Base-by-base conservation (phyloP, 1,140 invertebrate species). In the Anagrus nilaparvatae region DNA sequence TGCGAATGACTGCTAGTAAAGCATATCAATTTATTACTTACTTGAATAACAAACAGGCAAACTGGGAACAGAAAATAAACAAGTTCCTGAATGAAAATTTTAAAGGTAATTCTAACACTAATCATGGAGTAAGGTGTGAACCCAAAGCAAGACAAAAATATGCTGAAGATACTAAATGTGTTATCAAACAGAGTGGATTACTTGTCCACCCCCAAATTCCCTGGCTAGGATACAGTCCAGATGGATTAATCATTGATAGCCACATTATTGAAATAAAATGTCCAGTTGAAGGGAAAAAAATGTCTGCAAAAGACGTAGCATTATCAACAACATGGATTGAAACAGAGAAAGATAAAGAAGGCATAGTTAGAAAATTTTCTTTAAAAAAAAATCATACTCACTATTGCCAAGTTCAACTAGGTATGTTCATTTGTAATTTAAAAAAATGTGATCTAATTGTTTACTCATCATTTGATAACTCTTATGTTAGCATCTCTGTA, bases 351-450 rank as follows among this genome's bases (percentile, higher is more conserved):
- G 20, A 36, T 16, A 14, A 23, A 4, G 18, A 19, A 4, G 21
- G n/a, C n/a, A n/a, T n/a, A n/a, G n/a, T n/a, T n/a, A n/a, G n/a
- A 39, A 36, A 35, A 19, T 7, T 24, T 16, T 5, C 7, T 3
- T 30, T 47, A 16, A 47, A 43, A 47, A 30, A 39, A 19, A 43
- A 47, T 8, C 34, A 47, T 35, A 13, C 12, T 9, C 43, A 43
- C 31, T 47, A 29, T 31, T 38, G 46, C 9, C 46, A 47, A 33
- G 29, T 43, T 16, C 35, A 47, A 32, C 7, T 47, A 13, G 46
- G 40, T 2, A 42, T 43, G 40, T 31, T 40, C 10, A 2, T 47
- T 7, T 27, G 19, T 12, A 37, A 37, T 24, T 29, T 39, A 6
- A 21, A 34, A 25, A n/a, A 24, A 12, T 47, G 46, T 27, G 18